A percentile compares a stretch with the other conserved stretches of the same genome.
Conservation (phyloP, 2,888 invertebrate species). For the Callosobruchus maculatus region DNA sequence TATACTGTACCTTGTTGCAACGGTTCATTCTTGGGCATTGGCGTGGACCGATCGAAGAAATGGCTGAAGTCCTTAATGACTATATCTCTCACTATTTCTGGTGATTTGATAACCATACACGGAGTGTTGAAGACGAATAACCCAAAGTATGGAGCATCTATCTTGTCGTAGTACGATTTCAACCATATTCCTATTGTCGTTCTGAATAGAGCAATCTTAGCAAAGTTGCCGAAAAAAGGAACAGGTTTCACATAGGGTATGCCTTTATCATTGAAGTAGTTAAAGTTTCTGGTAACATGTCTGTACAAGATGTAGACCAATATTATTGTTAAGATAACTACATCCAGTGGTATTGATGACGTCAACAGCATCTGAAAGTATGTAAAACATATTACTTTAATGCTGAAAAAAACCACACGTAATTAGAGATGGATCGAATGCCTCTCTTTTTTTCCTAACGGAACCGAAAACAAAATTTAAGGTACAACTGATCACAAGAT, state of each 20-base stretch:
- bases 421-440: no score
- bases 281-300: not conserved
- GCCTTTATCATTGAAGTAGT: not conserved
- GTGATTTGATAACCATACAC: slow-evolving; percentile 46
- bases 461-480: no score
- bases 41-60: slow-evolving; percentile 49
- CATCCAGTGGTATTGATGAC: not conserved
- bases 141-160: slow-evolving; percentile 37
- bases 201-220: not conserved
- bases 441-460: no score
- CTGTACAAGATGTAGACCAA: not conserved
- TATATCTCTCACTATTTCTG: slow-evolving; percentile 48
- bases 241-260: not conserved
- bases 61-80: slow-evolving; percentile 50
- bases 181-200: not conserved
- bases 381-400: no score
- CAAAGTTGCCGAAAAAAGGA: not conserved
- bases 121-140: slow-evolving; percentile 51
- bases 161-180: not conserved
- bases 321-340: not conserved
- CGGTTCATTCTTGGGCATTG: slow-evolving; percentile 42
- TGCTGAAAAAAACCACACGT: no score
- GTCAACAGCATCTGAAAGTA: not conserved
- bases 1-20: not conserved
- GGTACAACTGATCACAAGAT: no score